Evolutionary conservation across 37 sponge, comb jelly and placozoan genomes (phyloP).

Genomic region (Dysidea cf. avara): DNA sequence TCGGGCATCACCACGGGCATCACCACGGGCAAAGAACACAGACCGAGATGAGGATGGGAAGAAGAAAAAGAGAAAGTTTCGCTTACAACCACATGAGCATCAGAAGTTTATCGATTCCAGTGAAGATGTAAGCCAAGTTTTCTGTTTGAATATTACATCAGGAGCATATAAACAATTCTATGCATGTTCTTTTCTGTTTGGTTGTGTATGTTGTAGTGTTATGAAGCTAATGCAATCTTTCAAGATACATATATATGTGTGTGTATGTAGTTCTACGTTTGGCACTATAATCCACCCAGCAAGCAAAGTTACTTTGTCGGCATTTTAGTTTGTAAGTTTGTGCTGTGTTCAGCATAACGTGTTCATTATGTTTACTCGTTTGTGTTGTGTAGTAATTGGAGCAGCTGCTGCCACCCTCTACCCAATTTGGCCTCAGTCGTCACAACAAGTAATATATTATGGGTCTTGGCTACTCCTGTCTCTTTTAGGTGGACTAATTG

Average conservation of each 20-base stretch:
- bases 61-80: constrained; percentile 52
- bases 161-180: too few species aligned
- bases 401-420: constrained; percentile 63
- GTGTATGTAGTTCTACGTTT: constrained; percentile 32
- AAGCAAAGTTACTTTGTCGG: constrained; percentile 47
- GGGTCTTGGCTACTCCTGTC: constrained; percentile 16
- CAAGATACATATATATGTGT: not conserved
- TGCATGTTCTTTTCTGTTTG: not conserved
- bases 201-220: not conserved
- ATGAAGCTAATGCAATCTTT: not conserved
- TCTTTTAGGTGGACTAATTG: constrained; percentile 47
- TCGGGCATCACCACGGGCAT: too few species aligned
- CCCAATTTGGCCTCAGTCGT: constrained; percentile 79
- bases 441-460: constrained; percentile 54
- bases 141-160: too few species aligned
- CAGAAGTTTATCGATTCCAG: constrained; percentile 41
- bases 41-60: constrained; percentile 10
- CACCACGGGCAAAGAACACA: too few species aligned
- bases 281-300: constrained; percentile 64
- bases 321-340: constrained; percentile 42
- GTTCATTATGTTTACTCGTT: not conserved
- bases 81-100: constrained; percentile 41
- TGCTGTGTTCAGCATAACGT: not conserved
- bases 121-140: constrained; percentile 57
- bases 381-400: constrained; percentile 48